A percentile compares a stretch with the other conserved stretches of the same genome.
Conservation (phyloP, 2,113 vertebrate species). For the Chionodraco myersi region DNA sequence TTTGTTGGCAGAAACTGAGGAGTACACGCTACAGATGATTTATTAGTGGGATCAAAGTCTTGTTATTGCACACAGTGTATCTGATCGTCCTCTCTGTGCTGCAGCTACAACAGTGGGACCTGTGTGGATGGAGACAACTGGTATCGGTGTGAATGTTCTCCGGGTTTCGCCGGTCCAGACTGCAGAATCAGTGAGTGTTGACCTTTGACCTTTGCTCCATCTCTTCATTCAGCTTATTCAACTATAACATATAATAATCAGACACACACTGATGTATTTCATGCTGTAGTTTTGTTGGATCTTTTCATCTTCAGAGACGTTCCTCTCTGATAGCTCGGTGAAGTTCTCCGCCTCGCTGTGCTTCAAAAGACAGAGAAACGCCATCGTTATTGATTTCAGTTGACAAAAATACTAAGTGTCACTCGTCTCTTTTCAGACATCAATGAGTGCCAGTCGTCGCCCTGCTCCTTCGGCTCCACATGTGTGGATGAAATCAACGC, state of each 20-base stretch:
- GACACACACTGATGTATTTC: background rate
- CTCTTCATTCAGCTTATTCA: background rate
- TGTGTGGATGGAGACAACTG: slow-evolving; percentile 94
- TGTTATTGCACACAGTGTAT: background rate
- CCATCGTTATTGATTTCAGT: too few relatives aligned
- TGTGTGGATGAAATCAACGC: slow-evolving; percentile 92
- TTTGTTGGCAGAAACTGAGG: too few relatives aligned
- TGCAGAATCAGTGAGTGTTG: slow-evolving; percentile 93
- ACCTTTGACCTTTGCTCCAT: background rate
- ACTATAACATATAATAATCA: background rate
- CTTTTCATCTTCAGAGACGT: too few relatives aligned
- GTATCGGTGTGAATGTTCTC: slow-evolving; percentile 93
- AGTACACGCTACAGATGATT: too few relatives aligned
- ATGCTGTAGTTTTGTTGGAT: background rate
- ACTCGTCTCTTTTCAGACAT: slow-evolving; percentile 81
- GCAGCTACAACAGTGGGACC: slow-evolving; percentile 86
- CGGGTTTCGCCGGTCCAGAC: slow-evolving; percentile 91
- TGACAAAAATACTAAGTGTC: background rate
- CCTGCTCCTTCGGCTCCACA: slow-evolving; percentile 88
- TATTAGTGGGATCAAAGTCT: background rate
- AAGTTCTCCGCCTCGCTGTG: too few relatives aligned
- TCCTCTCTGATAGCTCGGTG: too few relatives aligned
- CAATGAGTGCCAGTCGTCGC: slow-evolving; percentile 93
- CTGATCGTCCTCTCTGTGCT: background rate
- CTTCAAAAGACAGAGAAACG: too few relatives aligned